These are phyloP conservation scores for Steatornis caripensis DNA, from an alignment of 2,113 vertebrate species.

Conservation along the genomic window DNA sequence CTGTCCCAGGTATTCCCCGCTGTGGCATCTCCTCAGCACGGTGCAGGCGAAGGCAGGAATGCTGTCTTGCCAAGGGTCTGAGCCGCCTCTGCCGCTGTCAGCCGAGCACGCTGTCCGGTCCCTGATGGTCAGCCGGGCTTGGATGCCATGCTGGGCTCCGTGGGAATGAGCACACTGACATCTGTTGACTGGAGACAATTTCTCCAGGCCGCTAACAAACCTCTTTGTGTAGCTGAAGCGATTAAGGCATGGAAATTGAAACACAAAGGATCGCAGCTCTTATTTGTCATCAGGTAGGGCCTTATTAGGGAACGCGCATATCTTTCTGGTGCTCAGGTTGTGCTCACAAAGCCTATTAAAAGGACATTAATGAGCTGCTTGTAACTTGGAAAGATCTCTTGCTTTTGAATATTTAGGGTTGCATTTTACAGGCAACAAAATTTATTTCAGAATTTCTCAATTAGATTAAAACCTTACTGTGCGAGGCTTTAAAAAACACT, in stretches of 20 bases:
- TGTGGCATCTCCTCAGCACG: too few relatives aligned
- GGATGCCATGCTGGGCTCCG: accelerated
- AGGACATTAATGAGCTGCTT: neutral
- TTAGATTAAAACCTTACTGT: neutral
- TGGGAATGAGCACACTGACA: neutral
- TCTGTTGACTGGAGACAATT: neutral
- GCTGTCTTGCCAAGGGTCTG: too few relatives aligned
- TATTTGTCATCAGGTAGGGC: neutral
- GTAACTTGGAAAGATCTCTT: neutral
- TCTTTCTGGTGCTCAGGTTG: neutral
- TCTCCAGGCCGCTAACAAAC: neutral
- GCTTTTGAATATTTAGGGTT: neutral
- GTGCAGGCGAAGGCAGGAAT: accelerated
- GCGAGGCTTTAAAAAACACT: neutral
- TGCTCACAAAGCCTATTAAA: neutral
- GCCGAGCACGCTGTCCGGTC: neutral
- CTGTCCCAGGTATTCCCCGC: accelerated
- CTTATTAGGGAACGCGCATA: neutral
- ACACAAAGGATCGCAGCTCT: neutral
- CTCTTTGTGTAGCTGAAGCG: accelerated
- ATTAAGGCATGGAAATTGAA: neutral
- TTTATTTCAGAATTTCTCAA: neutral
- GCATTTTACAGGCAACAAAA: neutral
- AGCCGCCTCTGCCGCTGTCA: accelerated
- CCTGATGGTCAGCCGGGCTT: accelerated